phyloP scores from a whole-genome alignment of 2,888 invertebrate species.

The Diarsia rubi region DNA sequence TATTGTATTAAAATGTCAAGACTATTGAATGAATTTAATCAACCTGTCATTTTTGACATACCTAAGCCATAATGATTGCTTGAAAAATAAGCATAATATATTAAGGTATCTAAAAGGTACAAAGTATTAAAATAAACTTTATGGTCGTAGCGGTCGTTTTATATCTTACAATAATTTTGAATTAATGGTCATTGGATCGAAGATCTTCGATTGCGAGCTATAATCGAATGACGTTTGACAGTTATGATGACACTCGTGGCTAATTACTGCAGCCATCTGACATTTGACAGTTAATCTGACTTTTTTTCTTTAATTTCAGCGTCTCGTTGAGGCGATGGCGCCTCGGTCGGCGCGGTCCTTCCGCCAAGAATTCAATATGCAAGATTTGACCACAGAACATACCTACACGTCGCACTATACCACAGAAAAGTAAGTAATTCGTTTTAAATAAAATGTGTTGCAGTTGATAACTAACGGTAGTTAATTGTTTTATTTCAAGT shows the following conservation, averaged over 20 bases:
- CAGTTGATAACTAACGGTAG: constrained; percentile 10
- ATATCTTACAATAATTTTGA: constrained; percentile 8
- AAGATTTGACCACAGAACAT: constrained; percentile 92
- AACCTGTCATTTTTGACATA: constrained; percentile 22
- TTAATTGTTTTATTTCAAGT: constrained; percentile 18
- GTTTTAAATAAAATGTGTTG: not conserved
- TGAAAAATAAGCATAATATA: constrained; percentile 18
- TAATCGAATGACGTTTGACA: constrained; percentile 10
- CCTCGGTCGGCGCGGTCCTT: constrained; percentile 94
- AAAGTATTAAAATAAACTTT: constrained; percentile 13
- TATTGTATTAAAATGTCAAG: constrained; percentile 10
- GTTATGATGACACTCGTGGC: not conserved
- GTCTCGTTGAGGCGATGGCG: constrained; percentile 93
- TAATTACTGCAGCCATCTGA: constrained; percentile 3
- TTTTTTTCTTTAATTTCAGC: constrained; percentile 85
- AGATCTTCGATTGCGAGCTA: not conserved
- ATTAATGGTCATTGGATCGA: not conserved
- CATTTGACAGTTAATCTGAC: constrained; percentile 20
- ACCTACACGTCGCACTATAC: constrained; percentile 93
- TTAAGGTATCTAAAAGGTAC: not conserved
- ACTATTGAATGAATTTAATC: constrained; percentile 41
- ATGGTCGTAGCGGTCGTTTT: not conserved
- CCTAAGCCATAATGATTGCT: constrained; percentile 36
- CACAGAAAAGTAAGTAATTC: constrained; percentile 91
- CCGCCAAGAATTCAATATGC: constrained; percentile 95